Evolutionary conservation across 2,113 vertebrate species (phyloP), one percentile per base, ranked within the genome.

Genomic region (Phalacrocorax carbo): DNA sequence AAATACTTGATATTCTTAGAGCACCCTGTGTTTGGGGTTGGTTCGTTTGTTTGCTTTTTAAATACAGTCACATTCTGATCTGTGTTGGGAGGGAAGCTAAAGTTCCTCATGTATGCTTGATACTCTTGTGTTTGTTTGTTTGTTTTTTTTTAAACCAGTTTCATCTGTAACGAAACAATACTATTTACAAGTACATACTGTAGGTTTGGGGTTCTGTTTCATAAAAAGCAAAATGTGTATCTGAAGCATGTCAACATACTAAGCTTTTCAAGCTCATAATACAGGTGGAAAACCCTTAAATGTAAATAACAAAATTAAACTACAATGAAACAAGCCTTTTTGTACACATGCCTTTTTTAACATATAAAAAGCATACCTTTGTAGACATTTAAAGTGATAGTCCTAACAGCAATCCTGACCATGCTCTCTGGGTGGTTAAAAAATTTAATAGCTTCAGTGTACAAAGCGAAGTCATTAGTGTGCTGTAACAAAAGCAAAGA

Each of bases 401-500:
- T 99, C 95, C 99, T 98, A 94, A 99, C 99, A 64, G 99, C 99
- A 93, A 99, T 99, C 97, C 99, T 98, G 97, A 99, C 99, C 99
- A 99, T 99, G 98, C 99, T 99, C 97, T 99, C 99, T 11, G 99
- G 99, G 96, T 99, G 99, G 98, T 99, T 99, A 98, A 99, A 99
- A 98, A 99, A 99, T 93, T 99, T 99, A 98, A 99, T 99, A 97
- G 99, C 99, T 98, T 99, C 99, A 79, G 99, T 99, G 98, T 99
- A 99, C 96, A 99, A 98, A 98, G 99, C 99, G 98, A 99, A 99
- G 98, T 99, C 99, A 88, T 99, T 99, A 94, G 99, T 99, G 98
- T 99, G 99, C 99, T 99, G 96, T 96, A 99, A 98, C 93, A 97
- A 97, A 96, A 98, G 92, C 34, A 90, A 62, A 78, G 25, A 58